phyloP scores from a whole-genome alignment of 2,113 vertebrate genomes.

The Gymnobelideus leadbeateri region DNA sequence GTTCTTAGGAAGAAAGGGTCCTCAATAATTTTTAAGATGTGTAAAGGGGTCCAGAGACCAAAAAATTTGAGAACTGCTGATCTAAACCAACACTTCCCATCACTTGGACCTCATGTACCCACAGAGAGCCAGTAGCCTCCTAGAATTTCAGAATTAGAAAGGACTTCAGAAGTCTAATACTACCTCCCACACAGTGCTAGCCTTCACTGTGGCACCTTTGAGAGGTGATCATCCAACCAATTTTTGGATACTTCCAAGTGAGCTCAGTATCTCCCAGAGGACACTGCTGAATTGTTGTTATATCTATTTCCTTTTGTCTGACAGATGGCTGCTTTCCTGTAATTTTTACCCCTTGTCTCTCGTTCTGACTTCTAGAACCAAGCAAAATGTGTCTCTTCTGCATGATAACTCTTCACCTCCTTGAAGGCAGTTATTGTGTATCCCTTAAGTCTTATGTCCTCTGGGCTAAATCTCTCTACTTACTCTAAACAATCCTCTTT shows the following conservation, averaged over 20 bases:
- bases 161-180: neutral
- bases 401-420: no score
- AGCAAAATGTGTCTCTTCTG: no score
- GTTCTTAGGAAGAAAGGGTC: neutral
- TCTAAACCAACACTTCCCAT: neutral
- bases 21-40: neutral
- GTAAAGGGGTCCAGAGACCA: neutral
- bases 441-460: no score
- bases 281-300: neutral
- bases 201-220: neutral
- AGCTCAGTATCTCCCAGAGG: neutral
- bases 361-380: no score
- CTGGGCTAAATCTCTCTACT: no score
- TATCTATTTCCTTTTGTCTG: neutral
- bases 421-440: no score
- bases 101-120: neutral
- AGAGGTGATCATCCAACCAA: neutral
- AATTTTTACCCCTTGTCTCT: no score
- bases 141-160: neutral
- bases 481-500: no score
- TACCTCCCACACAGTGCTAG: neutral
- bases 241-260: neutral
- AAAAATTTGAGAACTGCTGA: neutral
- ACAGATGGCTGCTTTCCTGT: neutral
- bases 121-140: neutral